These are phyloP conservation scores for Portevinia maculata DNA, from an alignment of 2,888 invertebrate genomes.

Conservation along the genomic window DNA sequence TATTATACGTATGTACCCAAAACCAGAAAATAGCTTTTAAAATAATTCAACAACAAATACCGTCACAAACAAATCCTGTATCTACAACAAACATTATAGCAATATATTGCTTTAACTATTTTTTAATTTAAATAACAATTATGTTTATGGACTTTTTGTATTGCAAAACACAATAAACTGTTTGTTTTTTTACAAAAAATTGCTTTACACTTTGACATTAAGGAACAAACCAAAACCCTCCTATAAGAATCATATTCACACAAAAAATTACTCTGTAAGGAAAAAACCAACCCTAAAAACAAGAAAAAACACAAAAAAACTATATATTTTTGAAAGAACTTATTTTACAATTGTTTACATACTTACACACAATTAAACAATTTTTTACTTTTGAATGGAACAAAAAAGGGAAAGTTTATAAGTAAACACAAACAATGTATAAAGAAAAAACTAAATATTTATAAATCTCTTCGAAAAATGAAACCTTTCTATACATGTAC, in stretches of 20 bases:
- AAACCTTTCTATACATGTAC: conserved; percentile 72
- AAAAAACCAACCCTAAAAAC: conserved; percentile 11
- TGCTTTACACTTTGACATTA: conserved; percentile 40
- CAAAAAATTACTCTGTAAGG: background rate
- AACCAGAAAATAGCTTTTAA: conserved; percentile 9
- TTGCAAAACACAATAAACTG: conserved; percentile 16
- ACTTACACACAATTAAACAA: conserved; percentile 35
- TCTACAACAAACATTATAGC: conserved; percentile 17
- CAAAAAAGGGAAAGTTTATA: conserved; percentile 34
- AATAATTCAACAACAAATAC: conserved; percentile 12
- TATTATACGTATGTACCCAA: conserved; percentile 39
- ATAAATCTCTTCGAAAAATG: conserved; percentile 51
- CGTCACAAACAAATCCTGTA: conserved; percentile 21
- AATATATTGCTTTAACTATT: conserved; percentile 31
- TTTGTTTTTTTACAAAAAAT: conserved; percentile 12
- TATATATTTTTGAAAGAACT: conserved; percentile 53
- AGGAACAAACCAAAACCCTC: conserved; percentile 65
- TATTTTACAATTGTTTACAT: too few relatives aligned
- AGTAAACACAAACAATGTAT: conserved; percentile 25
- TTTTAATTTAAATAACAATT: background rate
- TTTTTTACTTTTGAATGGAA: conserved; percentile 52
- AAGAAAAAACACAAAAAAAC: conserved; percentile 16
- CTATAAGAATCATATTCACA: conserved; percentile 60
- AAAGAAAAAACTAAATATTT: too few relatives aligned
- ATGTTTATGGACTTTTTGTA: conserved; percentile 1